Evolutionary conservation across 1,140 invertebrate species (phyloP).

Genomic region (Zophobas atratus): DNA sequence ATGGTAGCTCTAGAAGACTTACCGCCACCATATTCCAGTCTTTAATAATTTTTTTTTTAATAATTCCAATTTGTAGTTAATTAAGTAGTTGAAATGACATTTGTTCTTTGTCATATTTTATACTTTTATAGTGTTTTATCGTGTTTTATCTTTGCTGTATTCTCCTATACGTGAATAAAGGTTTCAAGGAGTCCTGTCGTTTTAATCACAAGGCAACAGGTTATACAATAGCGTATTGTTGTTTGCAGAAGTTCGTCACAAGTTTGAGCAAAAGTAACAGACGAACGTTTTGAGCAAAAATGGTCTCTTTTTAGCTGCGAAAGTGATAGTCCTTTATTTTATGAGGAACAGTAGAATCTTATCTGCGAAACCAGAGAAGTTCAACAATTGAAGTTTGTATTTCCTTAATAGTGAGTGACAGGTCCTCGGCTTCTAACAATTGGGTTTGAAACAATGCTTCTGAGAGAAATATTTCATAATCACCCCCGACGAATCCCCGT

Average conservation of each 20-base stretch:
- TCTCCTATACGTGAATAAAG: not conserved
- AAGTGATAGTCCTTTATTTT: conserved; percentile 29
- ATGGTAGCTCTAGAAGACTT: not conserved
- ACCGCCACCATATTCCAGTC: conserved; percentile 17
- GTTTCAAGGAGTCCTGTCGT: not conserved
- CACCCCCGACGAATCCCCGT: conserved; percentile 5
- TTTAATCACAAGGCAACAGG: conserved; percentile 7
- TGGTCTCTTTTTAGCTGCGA: conserved; percentile 1
- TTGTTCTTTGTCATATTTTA: too few species aligned
- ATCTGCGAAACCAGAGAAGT: conserved; percentile 37
- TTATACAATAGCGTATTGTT: conserved; percentile 24
- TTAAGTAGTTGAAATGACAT: too few species aligned
- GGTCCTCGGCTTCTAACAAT: conserved; percentile 38
- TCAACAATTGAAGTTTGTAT: conserved; percentile 44
- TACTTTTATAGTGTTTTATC: too few species aligned
- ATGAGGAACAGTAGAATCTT: conserved; percentile 35
- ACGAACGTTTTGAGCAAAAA: not conserved
- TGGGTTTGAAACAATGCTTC: conserved; percentile 42
- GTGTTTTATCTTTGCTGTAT: too few species aligned
- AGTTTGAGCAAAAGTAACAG: conserved; percentile 1
- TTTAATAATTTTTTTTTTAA: conserved; percentile 1
- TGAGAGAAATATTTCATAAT: conserved; percentile 42
- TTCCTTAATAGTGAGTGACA: conserved; percentile 45
- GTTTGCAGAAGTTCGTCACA: conserved; percentile 16
- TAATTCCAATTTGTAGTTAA: not conserved